Conservation (phyloP, 2,888 invertebrate species). For the Phasia obesa region DNA sequence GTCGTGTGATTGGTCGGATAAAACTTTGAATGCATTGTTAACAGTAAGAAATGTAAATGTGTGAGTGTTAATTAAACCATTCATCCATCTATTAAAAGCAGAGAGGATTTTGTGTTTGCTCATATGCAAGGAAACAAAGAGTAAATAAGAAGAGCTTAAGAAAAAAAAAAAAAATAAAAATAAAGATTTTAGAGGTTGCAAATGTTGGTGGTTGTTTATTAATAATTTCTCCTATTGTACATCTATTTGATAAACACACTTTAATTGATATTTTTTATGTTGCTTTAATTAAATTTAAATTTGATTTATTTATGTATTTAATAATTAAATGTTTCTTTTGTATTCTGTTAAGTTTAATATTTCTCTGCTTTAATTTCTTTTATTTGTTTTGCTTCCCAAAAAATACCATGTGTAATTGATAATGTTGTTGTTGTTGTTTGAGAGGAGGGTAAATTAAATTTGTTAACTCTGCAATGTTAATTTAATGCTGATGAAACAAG, state of each 20-base stretch:
- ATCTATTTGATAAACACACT: constrained; percentile 8
- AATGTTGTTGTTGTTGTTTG: no score
- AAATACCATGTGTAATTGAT: no score
- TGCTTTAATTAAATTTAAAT: constrained; percentile 30
- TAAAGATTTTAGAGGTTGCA: neutral
- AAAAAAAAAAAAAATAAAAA: constrained; percentile 3
- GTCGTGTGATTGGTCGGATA: constrained; percentile 69
- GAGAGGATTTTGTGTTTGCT: constrained; percentile 25
- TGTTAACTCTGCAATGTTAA: no score
- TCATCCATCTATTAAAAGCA: no score
- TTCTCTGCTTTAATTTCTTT: no score
- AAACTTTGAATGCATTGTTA: constrained; percentile 62
- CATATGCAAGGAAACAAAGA: constrained; percentile 25
- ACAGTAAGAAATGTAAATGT: constrained; percentile 5
- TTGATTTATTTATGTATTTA: constrained; percentile 27
- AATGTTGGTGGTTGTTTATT: constrained; percentile 41
- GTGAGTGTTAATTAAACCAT: constrained; percentile 40
- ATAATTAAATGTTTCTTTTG: no score
- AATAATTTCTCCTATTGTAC: constrained; percentile 6
- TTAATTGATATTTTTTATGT: constrained; percentile 32
- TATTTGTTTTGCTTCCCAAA: no score
- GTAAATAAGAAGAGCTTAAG: no score
- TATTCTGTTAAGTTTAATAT: no score
- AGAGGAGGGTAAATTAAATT: no score
- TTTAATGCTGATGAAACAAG: no score